A percentile compares a stretch with the other conserved stretches of the same genome.
Evolutionary conservation across 2,797 vertebrate genomes (phyloP).

Genomic region (Xenops minutus): DNA sequence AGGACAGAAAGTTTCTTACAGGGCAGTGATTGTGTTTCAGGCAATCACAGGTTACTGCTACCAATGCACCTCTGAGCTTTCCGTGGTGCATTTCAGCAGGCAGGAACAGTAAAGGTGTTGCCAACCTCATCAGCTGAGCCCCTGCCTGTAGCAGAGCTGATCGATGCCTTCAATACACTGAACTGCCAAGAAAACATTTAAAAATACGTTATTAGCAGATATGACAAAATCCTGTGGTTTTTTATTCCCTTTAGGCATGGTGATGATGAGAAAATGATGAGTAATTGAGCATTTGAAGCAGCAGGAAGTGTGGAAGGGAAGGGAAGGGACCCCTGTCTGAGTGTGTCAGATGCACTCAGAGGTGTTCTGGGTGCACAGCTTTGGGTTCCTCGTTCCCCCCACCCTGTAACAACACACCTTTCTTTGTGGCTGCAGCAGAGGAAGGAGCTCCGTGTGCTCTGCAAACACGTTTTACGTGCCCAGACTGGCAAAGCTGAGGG

Average conservation of each 20-base stretch:
- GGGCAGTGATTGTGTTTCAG: background rate
- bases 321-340: background rate
- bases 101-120: background rate
- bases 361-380: background rate
- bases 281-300: background rate
- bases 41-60: background rate
- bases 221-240: background rate
- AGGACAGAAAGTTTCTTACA: background rate
- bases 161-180: background rate
- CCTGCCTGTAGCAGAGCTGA: background rate
- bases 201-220: background rate
- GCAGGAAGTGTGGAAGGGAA: background rate
- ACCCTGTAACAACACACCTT: background rate
- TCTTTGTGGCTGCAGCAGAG: background rate
- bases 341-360: background rate
- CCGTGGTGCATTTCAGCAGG: background rate
- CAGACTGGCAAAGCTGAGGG: background rate
- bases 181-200: background rate
- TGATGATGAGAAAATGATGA: background rate
- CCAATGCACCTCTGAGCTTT: background rate
- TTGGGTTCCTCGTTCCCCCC: background rate
- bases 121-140: background rate
- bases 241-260: background rate
- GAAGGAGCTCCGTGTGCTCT: background rate
- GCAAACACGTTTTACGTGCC: background rate